A percentile compares a stretch with the other conserved stretches of the same genome.
Conservation (phyloP, 2,888 invertebrate species). For the Drosophila paramelanica region DNA sequence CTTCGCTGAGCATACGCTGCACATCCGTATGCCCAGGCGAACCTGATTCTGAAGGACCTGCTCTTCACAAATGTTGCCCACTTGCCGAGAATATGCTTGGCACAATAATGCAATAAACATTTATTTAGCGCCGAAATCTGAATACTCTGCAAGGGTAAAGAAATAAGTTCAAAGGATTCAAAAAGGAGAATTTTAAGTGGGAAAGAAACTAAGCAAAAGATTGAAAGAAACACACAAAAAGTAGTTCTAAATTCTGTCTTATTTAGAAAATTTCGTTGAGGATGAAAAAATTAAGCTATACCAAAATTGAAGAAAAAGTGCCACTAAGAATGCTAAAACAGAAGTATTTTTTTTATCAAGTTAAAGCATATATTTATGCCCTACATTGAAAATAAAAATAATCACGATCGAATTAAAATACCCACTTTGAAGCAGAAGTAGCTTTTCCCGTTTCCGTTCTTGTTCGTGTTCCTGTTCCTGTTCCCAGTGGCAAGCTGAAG, state of each 20-base stretch:
- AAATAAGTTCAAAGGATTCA: not conserved
- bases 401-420: slow-evolving; percentile 9
- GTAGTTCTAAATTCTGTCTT: too few species aligned
- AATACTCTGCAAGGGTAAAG: slow-evolving; percentile 18
- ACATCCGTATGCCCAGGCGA: slow-evolving; percentile 58
- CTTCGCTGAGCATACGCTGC: slow-evolving; percentile 83
- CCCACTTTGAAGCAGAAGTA: slow-evolving; percentile 33
- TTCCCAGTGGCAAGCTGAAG: slow-evolving; percentile 54
- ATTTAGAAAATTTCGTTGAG: too few species aligned
- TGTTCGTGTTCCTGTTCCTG: slow-evolving; percentile 25
- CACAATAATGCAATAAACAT: slow-evolving; percentile 9
- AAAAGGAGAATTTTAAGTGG: too few species aligned
- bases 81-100: slow-evolving; percentile 68
- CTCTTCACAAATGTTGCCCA: slow-evolving; percentile 54
- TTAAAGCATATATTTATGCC: not conserved
- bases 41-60: slow-evolving; percentile 27
- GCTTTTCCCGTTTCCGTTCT: slow-evolving; percentile 34
- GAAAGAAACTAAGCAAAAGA: not conserved
- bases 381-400: slow-evolving; percentile 8
- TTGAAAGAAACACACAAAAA: not conserved
- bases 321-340: too few species aligned
- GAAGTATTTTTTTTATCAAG: not conserved
- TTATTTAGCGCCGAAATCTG: slow-evolving; percentile 6
- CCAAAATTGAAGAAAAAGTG: too few species aligned
- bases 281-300: too few species aligned